Evolutionary conservation across 2,113 vertebrate species (phyloP).

Genomic region (Chaenocephalus aceratus): DNA sequence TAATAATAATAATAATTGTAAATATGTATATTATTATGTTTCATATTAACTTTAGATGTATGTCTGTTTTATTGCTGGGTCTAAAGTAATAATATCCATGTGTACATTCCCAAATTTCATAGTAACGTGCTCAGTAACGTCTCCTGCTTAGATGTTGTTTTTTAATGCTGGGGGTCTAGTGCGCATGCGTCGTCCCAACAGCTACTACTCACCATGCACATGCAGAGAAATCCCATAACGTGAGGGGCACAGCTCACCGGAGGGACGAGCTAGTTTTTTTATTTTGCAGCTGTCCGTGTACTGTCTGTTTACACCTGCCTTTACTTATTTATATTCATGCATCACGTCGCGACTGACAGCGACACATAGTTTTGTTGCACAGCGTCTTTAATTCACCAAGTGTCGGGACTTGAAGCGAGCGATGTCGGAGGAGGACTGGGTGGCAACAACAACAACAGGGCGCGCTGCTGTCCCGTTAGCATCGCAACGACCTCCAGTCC

Average conservation of each 20-base stretch:
- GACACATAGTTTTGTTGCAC: conserved; percentile 9
- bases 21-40: background rate
- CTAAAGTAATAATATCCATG: background rate
- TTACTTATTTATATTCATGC: conserved; percentile 23
- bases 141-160: conserved; percentile 62
- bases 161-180: conserved; percentile 56
- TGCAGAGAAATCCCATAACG: conserved; percentile 65
- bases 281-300: conserved; percentile 28
- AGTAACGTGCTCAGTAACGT: conserved; percentile 9
- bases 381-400: conserved; percentile 2
- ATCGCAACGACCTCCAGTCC: conserved; percentile 83
- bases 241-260: conserved; percentile 66
- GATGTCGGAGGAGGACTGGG: conserved; percentile 71
- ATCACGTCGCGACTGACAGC: conserved; percentile 6
- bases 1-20: background rate
- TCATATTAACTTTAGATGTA: background rate
- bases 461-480: conserved; percentile 72
- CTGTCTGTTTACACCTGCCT: conserved; percentile 35
- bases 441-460: conserved; percentile 66
- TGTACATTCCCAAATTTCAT: background rate
- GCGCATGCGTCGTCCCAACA: conserved; percentile 85
- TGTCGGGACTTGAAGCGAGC: conserved; percentile 41
- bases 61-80: background rate
- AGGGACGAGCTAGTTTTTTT: conserved; percentile 44
- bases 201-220: conserved; percentile 67